Evolutionary conservation across 2,888 invertebrate genomes (phyloP).

Genomic region (Scaeva pyrastri): DNA sequence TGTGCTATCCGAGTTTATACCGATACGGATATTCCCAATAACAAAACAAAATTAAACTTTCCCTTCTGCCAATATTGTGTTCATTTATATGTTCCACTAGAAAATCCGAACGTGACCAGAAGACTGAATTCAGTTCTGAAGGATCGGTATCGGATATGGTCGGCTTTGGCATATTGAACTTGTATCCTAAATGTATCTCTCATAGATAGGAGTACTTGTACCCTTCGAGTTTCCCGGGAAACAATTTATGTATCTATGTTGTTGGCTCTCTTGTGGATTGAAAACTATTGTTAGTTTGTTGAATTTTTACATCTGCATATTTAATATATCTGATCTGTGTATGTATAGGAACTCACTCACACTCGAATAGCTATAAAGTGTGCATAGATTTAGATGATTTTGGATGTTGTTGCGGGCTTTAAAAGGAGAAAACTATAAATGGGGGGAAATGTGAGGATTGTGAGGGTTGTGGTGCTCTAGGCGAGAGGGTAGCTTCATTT

Average conservation of each 20-base stretch:
- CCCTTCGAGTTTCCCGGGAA: not conserved
- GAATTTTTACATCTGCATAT: slow-evolving; percentile 31
- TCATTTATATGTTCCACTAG: not conserved
- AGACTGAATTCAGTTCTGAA: slow-evolving; percentile 67
- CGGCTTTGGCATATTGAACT: slow-evolving; percentile 73
- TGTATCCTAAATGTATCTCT: slow-evolving; percentile 66
- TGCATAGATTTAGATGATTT: not conserved
- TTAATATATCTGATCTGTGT: too few species aligned
- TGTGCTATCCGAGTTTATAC: slow-evolving; percentile 28
- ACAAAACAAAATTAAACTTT: slow-evolving; percentile 52
- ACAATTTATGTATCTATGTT: slow-evolving; percentile 35
- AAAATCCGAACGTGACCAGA: slow-evolving; percentile 70
- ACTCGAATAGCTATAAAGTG: not conserved
- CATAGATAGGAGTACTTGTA: too few species aligned
- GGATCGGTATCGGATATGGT: slow-evolving; percentile 37
- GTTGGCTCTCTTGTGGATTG: slow-evolving; percentile 45
- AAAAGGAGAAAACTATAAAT: not conserved
- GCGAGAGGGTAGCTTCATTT: slow-evolving; percentile 4
- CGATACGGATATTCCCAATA: slow-evolving; percentile 22
- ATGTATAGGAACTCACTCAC: not conserved
- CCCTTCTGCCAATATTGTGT: slow-evolving; percentile 21
- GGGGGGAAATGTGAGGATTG: not conserved
- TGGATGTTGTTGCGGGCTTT: slow-evolving; percentile 18
- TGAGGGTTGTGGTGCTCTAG: too few species aligned
- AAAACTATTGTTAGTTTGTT: slow-evolving; percentile 72